phyloP scores from a whole-genome alignment of 2,888 invertebrate genomes.

The Pteria penguin region DNA sequence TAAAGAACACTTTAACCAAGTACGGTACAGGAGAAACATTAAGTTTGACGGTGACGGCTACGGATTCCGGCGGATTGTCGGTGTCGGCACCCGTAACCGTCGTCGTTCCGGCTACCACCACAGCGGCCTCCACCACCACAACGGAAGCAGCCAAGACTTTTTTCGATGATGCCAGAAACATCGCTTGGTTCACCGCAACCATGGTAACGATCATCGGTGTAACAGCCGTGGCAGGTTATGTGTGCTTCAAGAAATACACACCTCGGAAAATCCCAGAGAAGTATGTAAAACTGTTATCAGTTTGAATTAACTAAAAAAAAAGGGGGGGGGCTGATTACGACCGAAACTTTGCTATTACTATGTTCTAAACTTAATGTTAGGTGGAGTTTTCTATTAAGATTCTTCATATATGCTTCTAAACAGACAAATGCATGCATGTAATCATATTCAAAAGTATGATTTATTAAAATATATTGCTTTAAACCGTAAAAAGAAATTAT shows the following conservation, averaged over 20 bases:
- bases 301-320: too few species aligned
- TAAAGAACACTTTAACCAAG: neutral
- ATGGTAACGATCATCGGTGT: neutral
- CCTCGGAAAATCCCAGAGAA: neutral
- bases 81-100: constrained; percentile 17
- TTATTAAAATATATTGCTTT: too few species aligned
- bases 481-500: too few species aligned
- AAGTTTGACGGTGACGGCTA: constrained; percentile 17
- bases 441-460: too few species aligned
- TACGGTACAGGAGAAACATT: constrained; percentile 7
- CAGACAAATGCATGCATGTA: too few species aligned
- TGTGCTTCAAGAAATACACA: neutral
- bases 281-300: too few species aligned
- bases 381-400: too few species aligned
- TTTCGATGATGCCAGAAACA: constrained; percentile 46
- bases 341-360: too few species aligned
- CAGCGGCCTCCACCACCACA: constrained; percentile 44
- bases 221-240: neutral
- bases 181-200: constrained; percentile 44
- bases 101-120: constrained; percentile 44
- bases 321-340: too few species aligned
- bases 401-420: too few species aligned
- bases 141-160: constrained; percentile 43
- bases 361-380: too few species aligned
- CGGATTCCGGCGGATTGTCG: constrained; percentile 16